Evolutionary conservation across 2,888 invertebrate species (phyloP).

Genomic region (Lasiommata megera): DNA sequence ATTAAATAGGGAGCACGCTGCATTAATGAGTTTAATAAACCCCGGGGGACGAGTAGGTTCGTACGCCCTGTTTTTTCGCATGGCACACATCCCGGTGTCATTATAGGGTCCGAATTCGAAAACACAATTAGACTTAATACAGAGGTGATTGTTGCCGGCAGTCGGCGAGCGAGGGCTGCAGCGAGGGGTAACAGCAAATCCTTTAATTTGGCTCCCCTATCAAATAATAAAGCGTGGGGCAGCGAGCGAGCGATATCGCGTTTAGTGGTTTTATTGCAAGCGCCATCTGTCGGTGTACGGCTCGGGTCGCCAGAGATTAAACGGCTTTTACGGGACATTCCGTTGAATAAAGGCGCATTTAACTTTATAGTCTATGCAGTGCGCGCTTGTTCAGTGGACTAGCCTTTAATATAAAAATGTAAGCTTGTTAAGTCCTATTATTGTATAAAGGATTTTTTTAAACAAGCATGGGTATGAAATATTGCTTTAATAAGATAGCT

Average conservation of each 20-base stretch:
- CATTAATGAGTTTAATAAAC: conserved; percentile 68
- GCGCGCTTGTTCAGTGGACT: neutral
- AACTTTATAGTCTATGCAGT: neutral
- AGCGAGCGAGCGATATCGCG: conserved; percentile 70
- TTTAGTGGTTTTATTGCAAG: conserved; percentile 82
- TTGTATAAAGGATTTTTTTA: too few species aligned
- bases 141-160: conserved; percentile 78
- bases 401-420: too few species aligned
- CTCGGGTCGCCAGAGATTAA: conserved; percentile 10
- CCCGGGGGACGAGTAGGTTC: conserved; percentile 51
- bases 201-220: conserved; percentile 82
- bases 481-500: too few species aligned
- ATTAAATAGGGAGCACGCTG: conserved; percentile 46
- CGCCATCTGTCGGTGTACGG: conserved; percentile 74
- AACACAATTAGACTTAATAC: conserved; percentile 82
- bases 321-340: conserved; percentile 4
- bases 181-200: conserved; percentile 77
- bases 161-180: conserved; percentile 68
- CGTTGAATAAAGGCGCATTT: neutral
- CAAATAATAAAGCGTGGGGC: conserved; percentile 79
- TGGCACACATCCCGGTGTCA: conserved; percentile 55
- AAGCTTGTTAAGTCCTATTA: too few species aligned
- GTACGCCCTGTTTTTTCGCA: conserved; percentile 73
- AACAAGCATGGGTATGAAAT: too few species aligned
- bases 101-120: conserved; percentile 78